Base-by-base conservation (phyloP, 2,113 vertebrate genomes). In the Tricholaema leucomelas region DNA sequence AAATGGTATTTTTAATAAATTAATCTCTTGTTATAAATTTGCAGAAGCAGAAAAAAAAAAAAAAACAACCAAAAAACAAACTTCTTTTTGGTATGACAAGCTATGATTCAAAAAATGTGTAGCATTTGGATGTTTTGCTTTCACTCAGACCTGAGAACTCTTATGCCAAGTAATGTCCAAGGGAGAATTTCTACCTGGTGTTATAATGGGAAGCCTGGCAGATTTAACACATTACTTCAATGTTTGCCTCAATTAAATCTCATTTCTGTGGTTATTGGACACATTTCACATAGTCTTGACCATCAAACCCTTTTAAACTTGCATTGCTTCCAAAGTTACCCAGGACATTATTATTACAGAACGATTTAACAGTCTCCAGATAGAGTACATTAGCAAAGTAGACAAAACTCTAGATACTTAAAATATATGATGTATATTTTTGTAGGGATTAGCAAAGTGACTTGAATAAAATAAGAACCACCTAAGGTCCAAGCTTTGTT, bases 261-360 rank as follows among this genome's bases (percentile, higher is more conserved):
- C 50, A 86, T 94, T 96, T 95, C 80, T 97, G 83, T 96, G 76
- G 28, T 61, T 93, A 82, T 85, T 96, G 91, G 96, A 95, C 15
- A 79, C 66, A 84, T 96, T 97, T 97, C 96, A 97, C 83, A 82
- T 88, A 78, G 33, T 78, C 75, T 94, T 95, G 89, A 95, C 78
- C 83, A 95, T 94, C 85, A 93, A 66, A 50, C 66, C 60, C 27
- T 81, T 88, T 69, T 77, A 94, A 97, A 93, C 56, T 76, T 84
- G 85, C 83, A 83, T 82, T 91, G 63, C 63, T 96, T 40, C 75
- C 85, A 92, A 91, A 96, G 52, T 86, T 92, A 87, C 44, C 67
- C 86, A 82, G 78, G 67, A 58, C 38, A 89, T 50, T 96, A 91
- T 88, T 87, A 50, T 61, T 95, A 17, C 61, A 87, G 24, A 80